Base-by-base conservation (phyloP, 2,888 invertebrate species). In the Octodonta nipae region DNA sequence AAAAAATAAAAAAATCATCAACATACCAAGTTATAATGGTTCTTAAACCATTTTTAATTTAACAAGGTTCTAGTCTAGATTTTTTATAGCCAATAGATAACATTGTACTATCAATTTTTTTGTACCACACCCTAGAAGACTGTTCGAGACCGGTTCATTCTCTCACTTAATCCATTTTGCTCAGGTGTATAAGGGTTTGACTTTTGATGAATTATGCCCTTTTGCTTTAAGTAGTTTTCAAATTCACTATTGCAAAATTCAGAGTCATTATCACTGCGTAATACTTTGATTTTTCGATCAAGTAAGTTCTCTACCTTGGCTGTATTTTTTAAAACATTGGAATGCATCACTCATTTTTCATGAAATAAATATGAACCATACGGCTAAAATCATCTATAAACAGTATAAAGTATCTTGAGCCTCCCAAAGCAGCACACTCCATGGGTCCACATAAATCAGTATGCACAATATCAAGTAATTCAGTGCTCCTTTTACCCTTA, bases 161-260 rank as follows among this genome's bases (percentile, higher is more conserved):
- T 27, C 31, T 57, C 54, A 6, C 47, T 40, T 26, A 39, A 39
- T 3, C 52, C 52, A 43, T 54, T 54, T 33, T 47, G 46, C 30
- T 38, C 22, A 17, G 57, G 54, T 6, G 54, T 52, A 35, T 54
- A 54, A 3, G 44, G 35, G 1, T 49, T 48, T 5, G 46, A 44
- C 35, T 28, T 46, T 40, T 54, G 49, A 28, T 54, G 51, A 15
- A 17, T 34, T 5, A 54, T 51, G 5, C 52, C 54, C 15, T 28
- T 14, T 7, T 29, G 30, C 36, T 7, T 27, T 5, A 12, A 45
- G 46, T 14, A 50, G 13, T n/a, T 45, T 33, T 28, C 34, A 26
- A 1, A 52, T 20, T 12, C 43, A 36, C 26, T 20, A 33, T 52
- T 53, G 4, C 42, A 10, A 37, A 49, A 55, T 34, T 52, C 51